Evolutionary conservation across 2,888 invertebrate species (phyloP).

Genomic region (Thymelicus lineola): DNA sequence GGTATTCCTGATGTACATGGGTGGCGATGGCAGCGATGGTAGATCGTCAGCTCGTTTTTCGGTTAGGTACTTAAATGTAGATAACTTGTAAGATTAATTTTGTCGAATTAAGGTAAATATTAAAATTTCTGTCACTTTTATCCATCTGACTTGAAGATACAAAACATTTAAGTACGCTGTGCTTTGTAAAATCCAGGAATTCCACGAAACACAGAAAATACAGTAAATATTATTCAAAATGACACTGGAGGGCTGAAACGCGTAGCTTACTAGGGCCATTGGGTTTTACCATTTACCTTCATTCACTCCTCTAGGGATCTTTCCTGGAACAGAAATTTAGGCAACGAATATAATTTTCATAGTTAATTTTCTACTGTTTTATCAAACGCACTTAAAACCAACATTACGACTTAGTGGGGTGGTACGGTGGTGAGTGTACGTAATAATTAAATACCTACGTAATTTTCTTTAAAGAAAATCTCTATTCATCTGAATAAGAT

Average conservation of each 20-base stretch:
- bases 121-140: too few species aligned
- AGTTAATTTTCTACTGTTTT: conserved; percentile 26
- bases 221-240: conserved; percentile 14
- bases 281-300: conserved; percentile 26
- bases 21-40: too few species aligned
- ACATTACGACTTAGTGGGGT: background rate
- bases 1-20: too few species aligned
- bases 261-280: conserved; percentile 28
- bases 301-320: conserved; percentile 22
- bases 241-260: conserved; percentile 9
- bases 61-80: too few species aligned
- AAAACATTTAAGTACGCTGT: too few species aligned
- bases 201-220: conserved; percentile 3
- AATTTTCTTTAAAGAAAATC: background rate
- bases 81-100: too few species aligned
- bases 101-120: too few species aligned
- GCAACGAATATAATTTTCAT: conserved; percentile 33
- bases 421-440: background rate
- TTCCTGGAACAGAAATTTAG: conserved; percentile 31
- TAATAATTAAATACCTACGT: background rate
- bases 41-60: too few species aligned
- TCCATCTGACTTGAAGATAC: too few species aligned
- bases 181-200: background rate
- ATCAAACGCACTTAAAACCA: conserved; percentile 4
- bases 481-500: too few species aligned